Percentiles rank a stretch among this genome's conserved stretches.
phyloP scores from a whole-genome alignment of 2,113 vertebrate species.

The Carassius auratus region DNA sequence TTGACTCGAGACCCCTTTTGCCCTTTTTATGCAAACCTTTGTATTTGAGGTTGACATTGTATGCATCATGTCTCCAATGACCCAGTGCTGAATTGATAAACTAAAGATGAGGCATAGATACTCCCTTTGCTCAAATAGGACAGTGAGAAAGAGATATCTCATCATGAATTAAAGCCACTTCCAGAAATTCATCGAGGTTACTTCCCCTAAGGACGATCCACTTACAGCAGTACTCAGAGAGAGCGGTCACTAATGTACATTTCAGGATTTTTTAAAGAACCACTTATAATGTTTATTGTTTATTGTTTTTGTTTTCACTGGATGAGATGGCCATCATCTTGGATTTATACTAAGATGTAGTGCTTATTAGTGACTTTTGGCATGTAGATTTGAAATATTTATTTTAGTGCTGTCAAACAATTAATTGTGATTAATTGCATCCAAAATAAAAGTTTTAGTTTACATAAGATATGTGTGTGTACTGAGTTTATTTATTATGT shows the following conservation, averaged over 20 bases:
- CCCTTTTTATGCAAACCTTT: background rate
- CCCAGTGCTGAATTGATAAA: conserved; percentile 14
- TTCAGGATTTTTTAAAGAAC: conserved; percentile 2
- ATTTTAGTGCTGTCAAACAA: no score
- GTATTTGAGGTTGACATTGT: background rate
- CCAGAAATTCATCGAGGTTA: conserved; percentile 57
- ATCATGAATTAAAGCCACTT: conserved; percentile 62
- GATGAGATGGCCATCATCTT: background rate
- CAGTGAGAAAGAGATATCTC: conserved; percentile 57
- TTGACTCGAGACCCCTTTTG: background rate
- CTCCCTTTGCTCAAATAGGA: conserved; percentile 46
- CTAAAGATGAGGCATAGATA: conserved; percentile 31
- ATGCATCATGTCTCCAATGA: conserved; percentile 19
- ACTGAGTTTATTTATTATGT: no score
- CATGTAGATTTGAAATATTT: background rate
- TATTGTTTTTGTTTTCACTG: background rate
- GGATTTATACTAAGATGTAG: background rate
- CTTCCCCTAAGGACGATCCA: conserved; percentile 60
- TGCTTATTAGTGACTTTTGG: background rate
- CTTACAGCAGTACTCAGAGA: conserved; percentile 50
- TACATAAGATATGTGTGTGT: no score
- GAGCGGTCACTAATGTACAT: background rate
- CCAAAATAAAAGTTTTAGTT: no score
- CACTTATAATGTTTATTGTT: background rate
- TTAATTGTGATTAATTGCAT: no score